Evolutionary conservation across 1,140 invertebrate genomes (phyloP).

Genomic region (Drosophila ironensis): DNA sequence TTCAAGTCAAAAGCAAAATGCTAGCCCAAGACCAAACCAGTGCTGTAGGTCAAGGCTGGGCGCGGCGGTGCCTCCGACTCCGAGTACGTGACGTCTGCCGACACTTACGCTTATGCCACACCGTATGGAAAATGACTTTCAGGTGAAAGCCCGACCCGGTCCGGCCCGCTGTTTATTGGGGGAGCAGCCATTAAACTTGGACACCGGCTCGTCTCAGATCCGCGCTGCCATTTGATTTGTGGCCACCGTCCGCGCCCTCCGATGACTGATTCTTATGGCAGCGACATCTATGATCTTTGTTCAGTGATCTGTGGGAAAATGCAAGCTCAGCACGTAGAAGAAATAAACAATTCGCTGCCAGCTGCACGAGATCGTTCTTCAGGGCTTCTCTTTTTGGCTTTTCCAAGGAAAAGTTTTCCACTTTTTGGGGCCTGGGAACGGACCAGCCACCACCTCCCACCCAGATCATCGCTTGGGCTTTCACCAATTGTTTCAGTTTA

Average conservation of each 20-base stretch:
- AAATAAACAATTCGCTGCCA: constrained; percentile 7
- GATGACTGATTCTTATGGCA: constrained; percentile 30
- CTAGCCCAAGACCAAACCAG: constrained; percentile 39
- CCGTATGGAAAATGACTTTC: not conserved
- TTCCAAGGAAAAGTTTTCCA: constrained; percentile 8
- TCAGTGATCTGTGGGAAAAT: constrained; percentile 28
- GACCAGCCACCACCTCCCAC: too few relatives aligned
- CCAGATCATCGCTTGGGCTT: too few relatives aligned
- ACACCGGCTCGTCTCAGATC: constrained; percentile 28
- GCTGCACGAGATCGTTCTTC: constrained; percentile 9
- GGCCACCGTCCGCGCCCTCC: constrained; percentile 26
- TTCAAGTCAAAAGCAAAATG: not conserved
- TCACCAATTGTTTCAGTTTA: not conserved
- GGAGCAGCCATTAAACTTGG: constrained; percentile 11
- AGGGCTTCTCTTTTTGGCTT: not conserved
- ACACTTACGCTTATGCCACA: constrained; percentile 3
- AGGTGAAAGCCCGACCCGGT: constrained; percentile 31
- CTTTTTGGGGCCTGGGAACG: constrained; percentile 26
- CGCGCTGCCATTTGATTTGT: constrained; percentile 63
- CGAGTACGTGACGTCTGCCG: constrained; percentile 56
- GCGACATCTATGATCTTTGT: not conserved
- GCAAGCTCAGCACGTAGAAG: constrained; percentile 33
- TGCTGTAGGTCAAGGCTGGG: constrained; percentile 79
- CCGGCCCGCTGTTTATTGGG: too few relatives aligned
- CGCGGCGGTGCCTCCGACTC: constrained; percentile 59